Evolutionary conservation across 1,140 invertebrate genomes (phyloP).

Genomic region (Drosophila ohnishii): DNA sequence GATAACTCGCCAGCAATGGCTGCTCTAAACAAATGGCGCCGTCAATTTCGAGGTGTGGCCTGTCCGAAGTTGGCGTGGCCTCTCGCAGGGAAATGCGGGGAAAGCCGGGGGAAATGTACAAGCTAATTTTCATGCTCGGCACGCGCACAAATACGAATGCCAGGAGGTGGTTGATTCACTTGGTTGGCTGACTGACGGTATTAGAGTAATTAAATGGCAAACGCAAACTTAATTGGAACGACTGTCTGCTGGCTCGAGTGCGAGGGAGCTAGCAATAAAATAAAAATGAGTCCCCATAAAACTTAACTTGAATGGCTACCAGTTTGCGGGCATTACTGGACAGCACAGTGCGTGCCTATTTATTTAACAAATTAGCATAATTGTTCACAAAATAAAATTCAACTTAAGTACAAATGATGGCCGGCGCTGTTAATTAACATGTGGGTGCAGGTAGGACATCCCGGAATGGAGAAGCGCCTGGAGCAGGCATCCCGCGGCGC

Average conservation of each 20-base stretch:
- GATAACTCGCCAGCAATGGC: slow-evolving; percentile 73
- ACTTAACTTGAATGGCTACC: slow-evolving; percentile 76
- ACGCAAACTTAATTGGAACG: slow-evolving; percentile 74
- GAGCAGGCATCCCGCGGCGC: slow-evolving; percentile 68
- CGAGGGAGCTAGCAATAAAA: slow-evolving; percentile 66
- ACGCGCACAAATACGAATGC: slow-evolving; percentile 74
- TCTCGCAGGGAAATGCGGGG: not conserved
- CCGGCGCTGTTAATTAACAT: slow-evolving; percentile 76
- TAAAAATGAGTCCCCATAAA: slow-evolving; percentile 75
- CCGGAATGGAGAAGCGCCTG: slow-evolving; percentile 3
- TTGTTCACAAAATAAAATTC: slow-evolving; percentile 82
- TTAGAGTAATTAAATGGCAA: slow-evolving; percentile 82
- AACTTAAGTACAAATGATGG: slow-evolving; percentile 82
- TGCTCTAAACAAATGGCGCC: slow-evolving; percentile 67
- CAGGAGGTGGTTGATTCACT: slow-evolving; percentile 56
- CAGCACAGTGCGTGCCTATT: slow-evolving; percentile 66
- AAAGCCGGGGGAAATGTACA: slow-evolving; percentile 50
- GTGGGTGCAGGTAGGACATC: slow-evolving; percentile 60
- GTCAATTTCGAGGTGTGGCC: slow-evolving; percentile 76
- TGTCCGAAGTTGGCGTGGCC: slow-evolving; percentile 39
- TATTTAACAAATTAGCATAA: slow-evolving; percentile 83
- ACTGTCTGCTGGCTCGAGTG: slow-evolving; percentile 22
- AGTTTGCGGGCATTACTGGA: slow-evolving; percentile 56
- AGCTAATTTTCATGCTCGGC: slow-evolving; percentile 78
- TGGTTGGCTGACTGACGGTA: slow-evolving; percentile 43